Evolutionary conservation across 2,888 invertebrate genomes (phyloP).

Genomic region (Azorinus chamasolen): DNA sequence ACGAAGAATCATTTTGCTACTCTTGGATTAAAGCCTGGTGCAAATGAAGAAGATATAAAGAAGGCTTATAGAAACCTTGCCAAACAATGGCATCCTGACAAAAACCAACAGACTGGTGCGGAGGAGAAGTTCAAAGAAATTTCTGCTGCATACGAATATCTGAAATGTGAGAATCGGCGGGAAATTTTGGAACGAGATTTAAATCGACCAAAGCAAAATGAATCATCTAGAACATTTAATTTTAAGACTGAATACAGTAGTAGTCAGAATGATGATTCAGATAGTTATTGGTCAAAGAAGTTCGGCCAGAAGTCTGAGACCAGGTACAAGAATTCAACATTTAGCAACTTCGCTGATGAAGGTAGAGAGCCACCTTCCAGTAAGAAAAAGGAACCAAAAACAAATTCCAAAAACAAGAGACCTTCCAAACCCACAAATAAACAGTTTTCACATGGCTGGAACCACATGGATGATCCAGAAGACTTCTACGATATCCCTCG

Average conservation of each 20-base stretch:
- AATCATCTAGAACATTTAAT: conserved; percentile 7
- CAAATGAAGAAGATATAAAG: conserved; percentile 81
- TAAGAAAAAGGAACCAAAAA: conserved; percentile 38
- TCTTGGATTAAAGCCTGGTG: conserved; percentile 77
- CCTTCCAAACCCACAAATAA: conserved; percentile 19
- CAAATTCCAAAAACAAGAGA: conserved; percentile 31
- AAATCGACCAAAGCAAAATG: conserved; percentile 39
- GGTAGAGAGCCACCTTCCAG: conserved; percentile 27
- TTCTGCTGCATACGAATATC: conserved; percentile 80
- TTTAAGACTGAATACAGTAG: conserved; percentile 18
- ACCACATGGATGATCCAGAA: conserved; percentile 45
- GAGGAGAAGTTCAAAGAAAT: conserved; percentile 85
- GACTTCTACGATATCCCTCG: conserved; percentile 47
- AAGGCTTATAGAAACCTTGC: conserved; percentile 82
- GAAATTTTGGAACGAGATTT: conserved; percentile 76
- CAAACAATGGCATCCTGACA: conserved; percentile 84
- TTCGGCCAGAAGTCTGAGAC: conserved; percentile 50
- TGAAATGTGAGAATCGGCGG: conserved; percentile 77
- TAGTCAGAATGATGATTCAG: conserved; percentile 12
- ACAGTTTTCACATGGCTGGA: conserved; percentile 59
- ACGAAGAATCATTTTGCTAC: conserved; percentile 77
- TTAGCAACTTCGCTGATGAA: conserved; percentile 54
- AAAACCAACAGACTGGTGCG: conserved; percentile 80
- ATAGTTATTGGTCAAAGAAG: conserved; percentile 41
- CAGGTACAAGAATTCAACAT: conserved; percentile 54